phyloP scores from a whole-genome alignment of 2,888 invertebrate genomes.

The Stenchaetothrips biformis region DNA sequence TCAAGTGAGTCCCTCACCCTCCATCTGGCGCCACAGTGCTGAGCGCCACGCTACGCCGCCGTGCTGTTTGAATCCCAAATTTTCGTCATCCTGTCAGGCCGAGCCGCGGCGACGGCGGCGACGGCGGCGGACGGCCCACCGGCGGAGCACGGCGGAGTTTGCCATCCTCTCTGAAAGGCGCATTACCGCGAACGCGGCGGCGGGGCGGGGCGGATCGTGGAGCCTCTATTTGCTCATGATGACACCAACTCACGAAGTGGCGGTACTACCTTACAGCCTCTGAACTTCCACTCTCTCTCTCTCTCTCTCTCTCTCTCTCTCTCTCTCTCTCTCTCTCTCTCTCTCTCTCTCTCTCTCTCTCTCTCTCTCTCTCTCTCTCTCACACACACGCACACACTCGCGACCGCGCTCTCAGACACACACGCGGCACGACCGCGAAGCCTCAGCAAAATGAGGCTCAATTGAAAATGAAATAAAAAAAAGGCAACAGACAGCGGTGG shows the following conservation, averaged over 20 bases:
- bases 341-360: no score
- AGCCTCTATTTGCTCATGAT: no score
- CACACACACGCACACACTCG: no score
- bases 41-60: not conserved
- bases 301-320: no score
- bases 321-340: no score
- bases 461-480: no score
- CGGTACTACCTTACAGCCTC: not conserved
- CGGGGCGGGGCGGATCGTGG: not conserved
- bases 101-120: not conserved
- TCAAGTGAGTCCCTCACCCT: not conserved
- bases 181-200: not conserved
- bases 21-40: not conserved
- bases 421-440: no score
- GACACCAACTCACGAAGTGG: not conserved
- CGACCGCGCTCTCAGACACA: no score
- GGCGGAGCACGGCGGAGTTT: conserved; percentile 7
- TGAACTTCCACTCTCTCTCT: not conserved
- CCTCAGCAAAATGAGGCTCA: no score
- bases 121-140: not conserved
- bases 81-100: conserved; percentile 17
- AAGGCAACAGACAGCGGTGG: no score
- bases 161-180: conserved; percentile 9
- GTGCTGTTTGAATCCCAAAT: conserved; percentile 17
- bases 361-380: no score